Conservation (phyloP, 2,888 invertebrate genomes). For the Atethmia centrago region DNA sequence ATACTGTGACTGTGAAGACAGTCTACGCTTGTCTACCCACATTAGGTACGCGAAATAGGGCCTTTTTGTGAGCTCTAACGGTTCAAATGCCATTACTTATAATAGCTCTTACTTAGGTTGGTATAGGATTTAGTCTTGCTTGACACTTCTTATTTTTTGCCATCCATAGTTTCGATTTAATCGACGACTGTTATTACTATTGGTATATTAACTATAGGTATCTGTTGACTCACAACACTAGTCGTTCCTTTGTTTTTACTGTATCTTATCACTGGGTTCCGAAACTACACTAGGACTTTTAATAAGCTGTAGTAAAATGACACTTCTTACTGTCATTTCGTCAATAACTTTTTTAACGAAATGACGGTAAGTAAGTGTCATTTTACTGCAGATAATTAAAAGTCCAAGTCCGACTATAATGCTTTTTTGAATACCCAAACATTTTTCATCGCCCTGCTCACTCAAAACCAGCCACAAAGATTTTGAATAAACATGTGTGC, state of each 20-base stretch:
- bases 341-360: no score
- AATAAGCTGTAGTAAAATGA: no score
- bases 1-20: slow-evolving; percentile 5
- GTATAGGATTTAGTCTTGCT: neutral
- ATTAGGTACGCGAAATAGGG: neutral
- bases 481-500: slow-evolving; percentile 11
- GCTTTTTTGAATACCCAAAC: neutral
- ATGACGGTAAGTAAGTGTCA: no score
- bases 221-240: slow-evolving; percentile 3
- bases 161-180: neutral
- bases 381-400: no score
- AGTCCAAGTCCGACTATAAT: no score
- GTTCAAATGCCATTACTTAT: neutral
- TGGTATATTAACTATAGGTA: neutral
- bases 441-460: neutral
- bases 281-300: no score
- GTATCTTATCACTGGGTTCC: neutral
- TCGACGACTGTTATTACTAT: neutral
- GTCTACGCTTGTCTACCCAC: slow-evolving; percentile 34
- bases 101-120: neutral
- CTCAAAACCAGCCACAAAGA: neutral
- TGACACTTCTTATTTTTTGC: no score
- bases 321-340: no score
- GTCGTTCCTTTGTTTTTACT: neutral
- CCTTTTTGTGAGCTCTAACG: slow-evolving; percentile 4